Base-by-base conservation (phyloP, 2,113 vertebrate genomes). In the Genyomyrus donnyi region DNA sequence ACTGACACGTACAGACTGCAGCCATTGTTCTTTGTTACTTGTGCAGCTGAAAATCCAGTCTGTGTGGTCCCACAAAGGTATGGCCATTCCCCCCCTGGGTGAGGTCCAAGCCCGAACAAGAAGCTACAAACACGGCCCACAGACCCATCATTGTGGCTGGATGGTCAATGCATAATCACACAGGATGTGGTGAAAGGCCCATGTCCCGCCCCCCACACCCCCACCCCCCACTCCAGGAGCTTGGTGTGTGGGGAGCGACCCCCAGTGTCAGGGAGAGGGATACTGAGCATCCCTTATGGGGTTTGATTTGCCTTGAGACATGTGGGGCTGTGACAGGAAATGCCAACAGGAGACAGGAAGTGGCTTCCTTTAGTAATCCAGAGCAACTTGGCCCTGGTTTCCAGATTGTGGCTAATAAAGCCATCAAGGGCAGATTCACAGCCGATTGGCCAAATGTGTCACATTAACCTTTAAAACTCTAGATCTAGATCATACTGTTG, bases 1-100 rank as follows among this genome's bases (percentile, higher is more conserved):
- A 19, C 80, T 84, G 80, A 46, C 42, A 84, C 35, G 45, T 84
- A 42, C 15, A 35, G 17, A 39, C 31, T 88, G 15, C 21, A 27
- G 85, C 21, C 87, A 88, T 62, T 62, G 52, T 88, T 52, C 53
- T 62, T 88, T 88, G 53, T 88, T 39, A 42, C 87, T 31, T 31
- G 31, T 62, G 52, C 52, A 17, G 21, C 15, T 88, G 87, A 88
- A 88, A 88, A 58, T 53, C 87, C 52, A 6, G 10, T 35, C n/a
- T 88, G 39, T 88, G 15, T 31, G 1, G 53, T n/a, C 85, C 52
- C 53, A 62, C 53, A 88, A 35, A 88, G 87, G 35, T 24, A 27
- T 50, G 39, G 52, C 9, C 52, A 2, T 62, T 42, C n/a, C 49
- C 52, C 1, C 21, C 17, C 53, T 88, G 52, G 48, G 19, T 24